These are phyloP conservation scores for Seriola dumerili DNA, from an alignment of 2,113 vertebrate species.

Conservation along the genomic window DNA sequence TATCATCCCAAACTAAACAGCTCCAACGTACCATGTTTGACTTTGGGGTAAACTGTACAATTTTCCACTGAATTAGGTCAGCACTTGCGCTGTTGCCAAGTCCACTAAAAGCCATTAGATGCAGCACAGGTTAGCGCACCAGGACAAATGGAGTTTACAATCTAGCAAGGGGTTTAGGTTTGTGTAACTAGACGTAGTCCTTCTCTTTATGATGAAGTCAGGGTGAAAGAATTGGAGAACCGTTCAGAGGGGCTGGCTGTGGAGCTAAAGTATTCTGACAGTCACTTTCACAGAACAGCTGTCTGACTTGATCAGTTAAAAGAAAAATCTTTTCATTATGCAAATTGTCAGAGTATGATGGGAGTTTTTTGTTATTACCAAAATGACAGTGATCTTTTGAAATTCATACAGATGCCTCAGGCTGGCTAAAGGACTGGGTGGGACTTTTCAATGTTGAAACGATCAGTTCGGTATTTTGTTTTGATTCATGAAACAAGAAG, in stretches of 20 bases:
- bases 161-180: neutral
- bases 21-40: constrained; percentile 37
- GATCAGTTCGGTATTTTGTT: neutral
- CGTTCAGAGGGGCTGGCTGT: neutral
- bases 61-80: constrained; percentile 22
- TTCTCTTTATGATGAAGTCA: constrained; percentile 4
- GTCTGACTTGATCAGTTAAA: neutral
- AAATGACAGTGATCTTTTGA: neutral
- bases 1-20: constrained; percentile 47
- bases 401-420: too few relatives aligned
- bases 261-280: neutral
- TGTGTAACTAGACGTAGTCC: neutral
- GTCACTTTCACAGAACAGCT: constrained; percentile 24
- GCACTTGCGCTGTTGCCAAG: constrained; percentile 31
- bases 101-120: constrained; percentile 41
- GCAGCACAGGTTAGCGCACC: constrained; percentile 12
- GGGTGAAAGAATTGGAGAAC: constrained; percentile 7
- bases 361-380: neutral
- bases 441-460: neutral
- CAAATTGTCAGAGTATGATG: neutral
- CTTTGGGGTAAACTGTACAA: constrained; percentile 32
- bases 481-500: too few relatives aligned
- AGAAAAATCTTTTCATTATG: constrained; percentile 7
- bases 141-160: constrained; percentile 37
- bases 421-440: too few relatives aligned